phyloP scores from a whole-genome alignment of 2,888 invertebrate species.

The Brenthis daphne region DNA sequence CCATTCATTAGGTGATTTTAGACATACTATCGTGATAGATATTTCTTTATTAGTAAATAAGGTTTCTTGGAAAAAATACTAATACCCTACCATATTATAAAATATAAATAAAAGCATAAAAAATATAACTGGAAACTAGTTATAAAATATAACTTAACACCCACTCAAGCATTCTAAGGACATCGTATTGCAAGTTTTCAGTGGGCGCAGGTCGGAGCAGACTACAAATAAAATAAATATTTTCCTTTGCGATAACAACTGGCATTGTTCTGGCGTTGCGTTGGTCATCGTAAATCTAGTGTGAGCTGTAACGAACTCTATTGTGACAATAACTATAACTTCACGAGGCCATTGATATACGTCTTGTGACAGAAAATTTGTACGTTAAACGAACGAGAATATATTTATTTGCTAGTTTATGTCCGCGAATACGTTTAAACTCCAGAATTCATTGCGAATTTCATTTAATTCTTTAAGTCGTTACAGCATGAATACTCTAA shows the following conservation, averaged over 20 bases:
- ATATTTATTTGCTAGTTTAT: neutral
- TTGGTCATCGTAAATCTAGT: constrained; percentile 57
- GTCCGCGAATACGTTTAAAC: too few relatives aligned
- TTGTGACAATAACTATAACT: constrained; percentile 39
- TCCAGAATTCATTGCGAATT: too few relatives aligned
- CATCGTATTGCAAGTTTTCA: constrained; percentile 30
- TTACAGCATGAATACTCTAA: too few relatives aligned
- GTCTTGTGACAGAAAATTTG: neutral
- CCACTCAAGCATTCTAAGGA: constrained; percentile 16
- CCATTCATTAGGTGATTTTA: too few relatives aligned
- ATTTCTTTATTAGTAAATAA: too few relatives aligned
- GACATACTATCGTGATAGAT: too few relatives aligned
- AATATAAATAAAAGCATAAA: neutral
- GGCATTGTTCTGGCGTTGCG: constrained; percentile 53
- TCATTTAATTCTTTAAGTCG: too few relatives aligned
- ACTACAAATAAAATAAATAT: constrained; percentile 49
- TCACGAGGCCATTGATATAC: constrained; percentile 20
- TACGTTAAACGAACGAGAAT: neutral
- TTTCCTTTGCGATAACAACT: constrained; percentile 54
- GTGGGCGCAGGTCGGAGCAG: constrained; percentile 38
- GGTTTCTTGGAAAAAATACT: too few relatives aligned
- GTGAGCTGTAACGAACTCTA: constrained; percentile 45
- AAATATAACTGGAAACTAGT: constrained; percentile 1
- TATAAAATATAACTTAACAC: constrained; percentile 18
- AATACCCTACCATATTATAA: neutral